Conservation (phyloP, 2,113 vertebrate genomes). For the Gnathonemus longibarbis region DNA sequence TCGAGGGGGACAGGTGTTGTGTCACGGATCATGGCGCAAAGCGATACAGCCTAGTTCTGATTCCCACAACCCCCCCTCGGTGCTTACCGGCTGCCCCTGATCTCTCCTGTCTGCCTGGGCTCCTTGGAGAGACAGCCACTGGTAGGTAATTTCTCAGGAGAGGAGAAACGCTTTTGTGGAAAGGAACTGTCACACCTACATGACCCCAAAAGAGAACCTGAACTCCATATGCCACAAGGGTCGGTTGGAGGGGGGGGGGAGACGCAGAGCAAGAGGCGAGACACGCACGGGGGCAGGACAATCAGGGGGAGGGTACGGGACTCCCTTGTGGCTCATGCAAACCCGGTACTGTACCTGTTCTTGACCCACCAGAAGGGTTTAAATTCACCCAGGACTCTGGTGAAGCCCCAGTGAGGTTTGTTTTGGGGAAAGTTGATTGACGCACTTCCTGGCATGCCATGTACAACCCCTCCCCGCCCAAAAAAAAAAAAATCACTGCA, state of each 20-base stretch:
- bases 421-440: not conserved
- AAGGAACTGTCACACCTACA: conserved; percentile 22
- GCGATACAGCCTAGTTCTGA: not conserved
- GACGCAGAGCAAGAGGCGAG: not conserved
- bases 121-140: conserved; percentile 55
- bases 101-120: conserved; percentile 49
- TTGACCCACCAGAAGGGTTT: not conserved
- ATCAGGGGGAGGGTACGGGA: conserved; percentile 20
- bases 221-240: conserved; percentile 46
- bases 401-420: not conserved
- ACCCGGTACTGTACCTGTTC: not conserved
- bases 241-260: not conserved
- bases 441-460: not conserved
- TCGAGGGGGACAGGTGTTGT: not conserved
- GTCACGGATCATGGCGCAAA: not conserved
- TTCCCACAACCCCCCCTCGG: not conserved
- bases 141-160: conserved; percentile 42
- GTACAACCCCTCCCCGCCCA: not conserved
- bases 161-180: conserved; percentile 11
- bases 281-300: not conserved
- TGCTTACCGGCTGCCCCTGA: conserved; percentile 62
- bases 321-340: conserved; percentile 31
- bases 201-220: conserved; percentile 29
- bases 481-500: not conserved
- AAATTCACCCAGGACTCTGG: not conserved